Conservation (phyloP, 2,113 vertebrate species). For the Pyxicephalus adspersus region DNA sequence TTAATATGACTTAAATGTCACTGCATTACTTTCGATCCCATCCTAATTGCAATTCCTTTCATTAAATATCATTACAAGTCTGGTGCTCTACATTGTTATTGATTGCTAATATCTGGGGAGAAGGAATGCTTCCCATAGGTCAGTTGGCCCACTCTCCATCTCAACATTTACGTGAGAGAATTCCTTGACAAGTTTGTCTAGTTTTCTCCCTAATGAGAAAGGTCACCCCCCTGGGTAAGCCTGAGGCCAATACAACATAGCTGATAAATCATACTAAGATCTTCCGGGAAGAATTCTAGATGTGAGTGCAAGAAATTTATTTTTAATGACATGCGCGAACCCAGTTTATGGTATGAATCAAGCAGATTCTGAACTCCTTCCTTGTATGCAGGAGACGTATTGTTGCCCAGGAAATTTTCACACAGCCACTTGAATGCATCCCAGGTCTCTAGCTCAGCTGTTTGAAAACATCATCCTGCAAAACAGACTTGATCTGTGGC, state of each 20-base stretch:
- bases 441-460: too few species aligned
- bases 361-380: too few species aligned
- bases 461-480: too few species aligned
- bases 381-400: too few species aligned
- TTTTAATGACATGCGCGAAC: too few species aligned
- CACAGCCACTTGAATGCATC: too few species aligned
- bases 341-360: too few species aligned
- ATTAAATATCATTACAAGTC: conserved; percentile 7
- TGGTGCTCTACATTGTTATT: neutral
- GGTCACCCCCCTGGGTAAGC: conserved; percentile 13
- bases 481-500: too few species aligned
- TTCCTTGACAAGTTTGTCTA: conserved; percentile 21
- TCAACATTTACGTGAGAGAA: neutral
- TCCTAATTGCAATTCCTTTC: neutral
- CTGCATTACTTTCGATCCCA: neutral
- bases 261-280: too few species aligned
- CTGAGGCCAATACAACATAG: conserved; percentile 2
- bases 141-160: neutral
- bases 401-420: too few species aligned
- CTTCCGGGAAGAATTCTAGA: too few species aligned
- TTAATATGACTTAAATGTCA: neutral
- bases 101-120: neutral
- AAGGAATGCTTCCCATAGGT: neutral
- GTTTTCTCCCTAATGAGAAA: conserved; percentile 8
- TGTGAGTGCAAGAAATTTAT: too few species aligned